These are phyloP conservation scores for Drosophila lutescens DNA, from an alignment of 2,888 invertebrate species.

Conservation along the genomic window DNA sequence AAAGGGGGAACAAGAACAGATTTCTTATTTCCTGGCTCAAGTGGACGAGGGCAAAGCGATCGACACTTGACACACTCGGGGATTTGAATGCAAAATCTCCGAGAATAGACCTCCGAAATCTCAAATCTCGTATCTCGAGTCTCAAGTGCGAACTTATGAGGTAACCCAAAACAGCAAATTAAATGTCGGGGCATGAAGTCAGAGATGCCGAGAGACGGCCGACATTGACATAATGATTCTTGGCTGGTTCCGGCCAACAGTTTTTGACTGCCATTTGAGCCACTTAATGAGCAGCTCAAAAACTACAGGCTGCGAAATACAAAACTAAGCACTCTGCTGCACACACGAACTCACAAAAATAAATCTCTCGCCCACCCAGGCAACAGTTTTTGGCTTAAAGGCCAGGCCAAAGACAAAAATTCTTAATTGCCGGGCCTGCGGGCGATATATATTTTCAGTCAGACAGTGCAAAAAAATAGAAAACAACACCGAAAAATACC, in stretches of 20 bases:
- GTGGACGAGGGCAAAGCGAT: conserved; percentile 19
- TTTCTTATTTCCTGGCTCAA: conserved; percentile 23
- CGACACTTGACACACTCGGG: conserved; percentile 53
- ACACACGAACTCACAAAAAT: conserved; percentile 10
- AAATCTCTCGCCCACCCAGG: conserved; percentile 60
- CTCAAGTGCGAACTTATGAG: conserved; percentile 64
- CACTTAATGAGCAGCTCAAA: conserved; percentile 62
- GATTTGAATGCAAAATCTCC: conserved; percentile 59
- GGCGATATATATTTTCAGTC: conserved; percentile 44
- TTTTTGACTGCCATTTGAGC: conserved; percentile 47
- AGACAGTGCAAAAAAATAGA: conserved; percentile 6
- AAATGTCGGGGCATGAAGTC: conserved; percentile 28
- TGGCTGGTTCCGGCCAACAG: conserved; percentile 47
- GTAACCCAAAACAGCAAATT: conserved; percentile 69
- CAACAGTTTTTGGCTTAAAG: conserved; percentile 27
- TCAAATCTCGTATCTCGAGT: conserved; percentile 47
- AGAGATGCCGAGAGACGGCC: conserved; percentile 13
- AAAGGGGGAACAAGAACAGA: neutral
- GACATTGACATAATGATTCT: conserved; percentile 78
- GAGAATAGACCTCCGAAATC: conserved; percentile 62
- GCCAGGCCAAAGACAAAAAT: conserved; percentile 45
- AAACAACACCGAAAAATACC: neutral
- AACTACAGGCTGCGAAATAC: conserved; percentile 7
- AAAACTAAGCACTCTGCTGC: conserved; percentile 9
- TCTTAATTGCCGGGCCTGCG: conserved; percentile 70